These are phyloP conservation scores for Triplophysa rosa DNA, from an alignment of 2,113 vertebrate species.

Conservation along the genomic window DNA sequence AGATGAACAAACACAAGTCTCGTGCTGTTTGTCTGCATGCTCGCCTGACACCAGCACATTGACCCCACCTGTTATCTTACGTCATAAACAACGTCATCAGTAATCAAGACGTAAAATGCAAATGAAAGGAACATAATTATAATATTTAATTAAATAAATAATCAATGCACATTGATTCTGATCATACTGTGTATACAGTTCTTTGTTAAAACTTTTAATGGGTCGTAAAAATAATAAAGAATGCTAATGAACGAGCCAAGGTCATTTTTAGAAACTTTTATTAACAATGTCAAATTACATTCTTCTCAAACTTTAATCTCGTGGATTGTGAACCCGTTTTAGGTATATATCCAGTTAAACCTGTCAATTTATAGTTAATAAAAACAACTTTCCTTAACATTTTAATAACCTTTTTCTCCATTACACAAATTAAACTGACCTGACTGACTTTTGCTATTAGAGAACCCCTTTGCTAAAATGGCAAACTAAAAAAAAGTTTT, in stretches of 20 bases:
- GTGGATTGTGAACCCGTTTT: constrained; percentile 6
- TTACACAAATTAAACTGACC: neutral
- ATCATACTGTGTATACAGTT: neutral
- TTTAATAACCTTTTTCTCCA: no score
- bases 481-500: neutral
- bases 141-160: neutral
- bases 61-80: neutral
- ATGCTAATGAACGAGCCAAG: neutral
- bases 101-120: no score
- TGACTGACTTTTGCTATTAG: neutral
- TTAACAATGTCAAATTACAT: constrained; percentile 65
- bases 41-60: neutral
- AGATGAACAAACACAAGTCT: neutral
- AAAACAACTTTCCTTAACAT: neutral
- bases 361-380: neutral
- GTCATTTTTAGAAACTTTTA: constrained; percentile 18
- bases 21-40: neutral
- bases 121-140: no score
- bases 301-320: constrained; percentile 32
- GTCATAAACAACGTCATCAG: neutral
- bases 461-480: neutral
- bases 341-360: constrained; percentile 18
- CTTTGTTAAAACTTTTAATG: neutral
- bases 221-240: no score
- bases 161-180: no score